Conservation (phyloP, 2,113 vertebrate genomes). For the Prionailurus bengalensis region DNA sequence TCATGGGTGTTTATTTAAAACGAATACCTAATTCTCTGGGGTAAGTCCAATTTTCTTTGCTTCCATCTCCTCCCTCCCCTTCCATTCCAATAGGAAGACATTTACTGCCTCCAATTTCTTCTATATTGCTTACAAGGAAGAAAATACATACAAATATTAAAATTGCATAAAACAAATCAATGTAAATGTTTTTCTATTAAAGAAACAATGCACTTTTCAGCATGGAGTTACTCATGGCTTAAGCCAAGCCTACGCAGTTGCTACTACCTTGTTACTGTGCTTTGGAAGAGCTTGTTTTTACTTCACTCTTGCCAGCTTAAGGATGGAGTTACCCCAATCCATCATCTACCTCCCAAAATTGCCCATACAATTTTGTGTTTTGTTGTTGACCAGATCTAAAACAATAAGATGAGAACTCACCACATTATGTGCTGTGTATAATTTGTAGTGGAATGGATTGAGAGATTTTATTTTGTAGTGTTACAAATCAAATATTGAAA, state of each 20-base stretch:
- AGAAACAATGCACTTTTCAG: background rate
- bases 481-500: conserved; percentile 27
- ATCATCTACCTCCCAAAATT: background rate
- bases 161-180: background rate
- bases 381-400: conserved; percentile 1
- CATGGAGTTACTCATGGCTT: background rate
- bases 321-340: background rate
- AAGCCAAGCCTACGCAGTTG: background rate
- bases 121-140: background rate
- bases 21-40: background rate
- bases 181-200: background rate
- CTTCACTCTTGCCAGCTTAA: background rate
- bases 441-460: background rate
- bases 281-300: background rate
- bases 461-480: background rate
- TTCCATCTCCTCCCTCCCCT: too few relatives aligned
- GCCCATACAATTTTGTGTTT: background rate
- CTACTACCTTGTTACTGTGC: background rate
- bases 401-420: background rate
- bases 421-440: background rate
- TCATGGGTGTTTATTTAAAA: background rate
- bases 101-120: background rate
- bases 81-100: background rate
- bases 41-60: background rate
- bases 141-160: background rate